phyloP scores from a whole-genome alignment of 2,113 vertebrate species.

The Ceyx margarethae region DNA sequence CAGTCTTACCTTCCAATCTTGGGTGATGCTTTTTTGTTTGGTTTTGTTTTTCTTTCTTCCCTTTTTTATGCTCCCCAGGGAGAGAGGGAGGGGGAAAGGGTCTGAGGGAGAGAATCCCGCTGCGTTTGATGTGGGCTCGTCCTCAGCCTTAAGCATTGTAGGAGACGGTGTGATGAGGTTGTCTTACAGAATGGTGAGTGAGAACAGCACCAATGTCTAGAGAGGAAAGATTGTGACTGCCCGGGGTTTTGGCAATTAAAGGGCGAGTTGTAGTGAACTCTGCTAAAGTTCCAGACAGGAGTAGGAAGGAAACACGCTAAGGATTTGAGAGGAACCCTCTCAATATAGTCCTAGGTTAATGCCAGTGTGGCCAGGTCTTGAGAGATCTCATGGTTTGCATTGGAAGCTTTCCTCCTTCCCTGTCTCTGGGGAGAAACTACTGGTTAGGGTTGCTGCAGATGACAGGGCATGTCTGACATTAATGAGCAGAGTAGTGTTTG shows the following conservation, averaged over 20 bases:
- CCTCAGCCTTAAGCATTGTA: too few relatives aligned
- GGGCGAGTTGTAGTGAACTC: neutral
- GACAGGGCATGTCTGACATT: neutral
- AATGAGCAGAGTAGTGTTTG: neutral
- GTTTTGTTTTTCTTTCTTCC: too few relatives aligned
- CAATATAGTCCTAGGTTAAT: neutral
- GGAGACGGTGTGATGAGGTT: neutral
- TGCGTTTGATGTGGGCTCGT: too few relatives aligned
- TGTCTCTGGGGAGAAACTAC: neutral
- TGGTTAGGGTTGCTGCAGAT: neutral
- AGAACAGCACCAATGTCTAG: neutral
- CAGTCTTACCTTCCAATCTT: too few relatives aligned
- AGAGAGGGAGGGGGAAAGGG: too few relatives aligned
- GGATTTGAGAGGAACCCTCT: neutral
- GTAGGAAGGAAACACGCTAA: neutral
- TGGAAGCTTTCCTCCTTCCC: neutral
- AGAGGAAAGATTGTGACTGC: neutral
- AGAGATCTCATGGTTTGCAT: neutral
- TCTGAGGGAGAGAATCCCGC: too few relatives aligned
- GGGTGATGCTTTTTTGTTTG: too few relatives aligned
- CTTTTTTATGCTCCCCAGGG: too few relatives aligned
- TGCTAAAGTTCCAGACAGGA: neutral
- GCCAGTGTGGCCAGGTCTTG: neutral
- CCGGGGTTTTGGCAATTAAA: neutral
- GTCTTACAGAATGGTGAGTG: neutral